Base-by-base conservation (phyloP, 2,797 vertebrate species). In the Sebastes taczanowskii region DNA sequence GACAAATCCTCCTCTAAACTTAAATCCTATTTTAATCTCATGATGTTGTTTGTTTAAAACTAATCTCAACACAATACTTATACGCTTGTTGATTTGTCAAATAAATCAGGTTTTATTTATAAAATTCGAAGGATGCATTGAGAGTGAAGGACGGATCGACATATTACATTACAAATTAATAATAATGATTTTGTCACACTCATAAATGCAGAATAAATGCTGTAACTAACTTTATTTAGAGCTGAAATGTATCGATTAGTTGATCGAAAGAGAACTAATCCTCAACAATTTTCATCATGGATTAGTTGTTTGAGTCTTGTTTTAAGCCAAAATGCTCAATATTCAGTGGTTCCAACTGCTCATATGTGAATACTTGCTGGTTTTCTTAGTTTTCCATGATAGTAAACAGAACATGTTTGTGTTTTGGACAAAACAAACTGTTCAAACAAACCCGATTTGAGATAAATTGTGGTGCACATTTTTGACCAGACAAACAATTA, bases 1-100 rank as follows among this genome's bases (percentile, higher is more conserved):
- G 55, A 73, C 7, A 72, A 78, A 74, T 75, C 38, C 46, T 53
- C 29, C 67, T 35, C 22, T 32, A 77, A 80, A 71, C n/a, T 29
- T 27, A 49, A 71, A 67, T 55, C 30, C 58, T 25, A 42, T 53
- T 79, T 82, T 5, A 49, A 60, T 76, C 61, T 71, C 7, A 13
- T 49, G 55, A 65, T 42, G 20, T 20, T 79, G 25, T 64, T 75
- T 75, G 32, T 71, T 81, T 56, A 16, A 52, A 68, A n/a, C 11
- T 25, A 64, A 63, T 67, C 52, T 52, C 11, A 29, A 64, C 7
- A 20, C 42, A 69, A 2, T 25, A 64, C n/a, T 35, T 38, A 35
- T 2, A 22, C 25, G n/a, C 34, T n/a, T 42, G n/a, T 70, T 67
- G 30, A 66, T 32, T 64, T 77, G 35, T 58, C 29, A 77, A 46